These are phyloP conservation scores for Varanus salvator DNA, from an alignment of 2,113 vertebrate genomes.

Conservation along the genomic window DNA sequence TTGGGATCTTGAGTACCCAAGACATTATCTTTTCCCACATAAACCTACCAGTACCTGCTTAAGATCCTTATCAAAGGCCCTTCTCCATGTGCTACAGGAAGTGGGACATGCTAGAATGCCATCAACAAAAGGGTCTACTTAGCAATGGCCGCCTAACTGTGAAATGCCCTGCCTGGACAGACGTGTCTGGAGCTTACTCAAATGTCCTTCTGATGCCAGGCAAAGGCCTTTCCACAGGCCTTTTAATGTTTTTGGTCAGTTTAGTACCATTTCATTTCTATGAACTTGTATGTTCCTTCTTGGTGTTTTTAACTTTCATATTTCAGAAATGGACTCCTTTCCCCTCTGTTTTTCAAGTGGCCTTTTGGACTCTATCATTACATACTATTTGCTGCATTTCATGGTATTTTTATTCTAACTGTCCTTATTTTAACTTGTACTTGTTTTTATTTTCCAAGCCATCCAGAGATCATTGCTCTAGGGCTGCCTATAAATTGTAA, in stretches of 20 bases:
- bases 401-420: not conserved
- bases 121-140: not conserved
- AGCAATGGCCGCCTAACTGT: not conserved
- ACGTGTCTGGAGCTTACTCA: not conserved
- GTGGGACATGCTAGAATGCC: not conserved
- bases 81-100: not conserved
- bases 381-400: not conserved
- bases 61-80: not conserved
- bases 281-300: not conserved
- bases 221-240: not conserved
- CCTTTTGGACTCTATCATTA: not conserved
- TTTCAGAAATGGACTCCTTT: not conserved
- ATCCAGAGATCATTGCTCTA: not conserved
- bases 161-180: too few species aligned
- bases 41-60: not conserved
- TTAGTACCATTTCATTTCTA: not conserved
- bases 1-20: not conserved
- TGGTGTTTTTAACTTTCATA: not conserved
- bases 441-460: not conserved
- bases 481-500: not conserved
- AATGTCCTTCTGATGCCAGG: not conserved
- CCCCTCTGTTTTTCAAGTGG: not conserved
- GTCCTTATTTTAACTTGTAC: not conserved
- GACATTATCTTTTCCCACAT: not conserved
- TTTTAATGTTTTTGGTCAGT: not conserved